Percentiles rank a stretch among this genome's conserved stretches.
Evolutionary conservation across 2,888 invertebrate genomes (phyloP).

Genomic region (Pediacus dermestoides): DNA sequence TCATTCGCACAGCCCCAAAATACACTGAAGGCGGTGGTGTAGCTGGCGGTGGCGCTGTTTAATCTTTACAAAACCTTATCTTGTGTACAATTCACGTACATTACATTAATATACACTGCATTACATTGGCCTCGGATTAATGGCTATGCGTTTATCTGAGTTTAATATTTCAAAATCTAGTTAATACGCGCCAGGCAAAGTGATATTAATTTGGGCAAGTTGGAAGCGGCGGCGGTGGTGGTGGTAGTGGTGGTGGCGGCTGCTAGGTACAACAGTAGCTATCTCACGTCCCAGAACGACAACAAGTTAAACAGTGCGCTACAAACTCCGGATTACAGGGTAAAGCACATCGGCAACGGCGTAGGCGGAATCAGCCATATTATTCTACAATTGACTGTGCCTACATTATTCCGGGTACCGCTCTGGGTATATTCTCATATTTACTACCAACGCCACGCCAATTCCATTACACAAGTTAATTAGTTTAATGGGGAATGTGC

Average conservation of each 20-base stretch:
- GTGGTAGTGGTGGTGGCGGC: conserved; percentile 15
- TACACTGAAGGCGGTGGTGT: no score
- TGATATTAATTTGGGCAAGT: conserved; percentile 29
- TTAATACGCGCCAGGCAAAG: conserved; percentile 27
- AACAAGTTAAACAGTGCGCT: conserved; percentile 23
- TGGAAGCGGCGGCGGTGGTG: conserved; percentile 17
- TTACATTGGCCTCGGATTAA: conserved; percentile 20
- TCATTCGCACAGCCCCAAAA: no score
- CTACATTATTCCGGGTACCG: conserved; percentile 7
- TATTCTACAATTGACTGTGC: conserved; percentile 6
- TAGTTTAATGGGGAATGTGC: neutral
- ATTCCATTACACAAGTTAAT: neutral
- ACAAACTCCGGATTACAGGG: conserved; percentile 2
- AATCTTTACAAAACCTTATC: no score
- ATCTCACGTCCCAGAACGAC: conserved; percentile 29
- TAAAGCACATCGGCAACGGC: no score
- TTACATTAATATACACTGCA: conserved; percentile 1
- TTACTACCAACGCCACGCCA: neutral
- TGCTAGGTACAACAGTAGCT: no score
- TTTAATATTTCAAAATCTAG: conserved; percentile 31
- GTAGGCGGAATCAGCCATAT: conserved; percentile 3
- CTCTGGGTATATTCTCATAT: conserved; percentile 2
- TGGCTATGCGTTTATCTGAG: conserved; percentile 29
- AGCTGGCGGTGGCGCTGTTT: no score
- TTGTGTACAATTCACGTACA: conserved; percentile 2